Conservation (phyloP, 2,888 invertebrate species). For the Anticlea derivata region DNA sequence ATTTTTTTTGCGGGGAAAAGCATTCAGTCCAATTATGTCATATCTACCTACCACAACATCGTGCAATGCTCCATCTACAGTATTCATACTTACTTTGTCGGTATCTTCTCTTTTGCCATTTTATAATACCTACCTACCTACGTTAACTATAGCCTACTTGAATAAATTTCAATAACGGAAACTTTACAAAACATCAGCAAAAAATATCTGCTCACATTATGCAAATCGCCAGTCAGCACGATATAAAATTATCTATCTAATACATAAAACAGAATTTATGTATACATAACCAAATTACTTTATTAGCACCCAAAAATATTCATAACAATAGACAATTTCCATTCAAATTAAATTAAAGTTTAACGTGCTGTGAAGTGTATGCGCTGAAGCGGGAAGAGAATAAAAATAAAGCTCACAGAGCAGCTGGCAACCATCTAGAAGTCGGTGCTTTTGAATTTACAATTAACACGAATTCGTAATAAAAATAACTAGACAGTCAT, state of each 20-base stretch:
- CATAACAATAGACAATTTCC: slow-evolving; percentile 28
- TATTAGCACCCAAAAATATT: slow-evolving; percentile 22
- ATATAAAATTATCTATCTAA: slow-evolving; percentile 10
- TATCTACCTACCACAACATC: too few relatives aligned
- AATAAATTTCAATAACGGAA: slow-evolving; percentile 2
- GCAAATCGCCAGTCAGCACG: slow-evolving; percentile 26
- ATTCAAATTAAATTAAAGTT: slow-evolving; percentile 30
- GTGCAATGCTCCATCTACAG: too few relatives aligned
- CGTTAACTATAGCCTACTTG: background rate
- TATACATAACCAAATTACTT: slow-evolving; percentile 17
- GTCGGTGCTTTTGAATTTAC: slow-evolving; percentile 60
- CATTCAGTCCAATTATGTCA: too few relatives aligned
- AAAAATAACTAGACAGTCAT: slow-evolving; percentile 68
- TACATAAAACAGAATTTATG: slow-evolving; percentile 4
- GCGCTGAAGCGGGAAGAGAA: slow-evolving; percentile 30
- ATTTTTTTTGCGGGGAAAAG: too few relatives aligned
- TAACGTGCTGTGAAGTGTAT: slow-evolving; percentile 35
- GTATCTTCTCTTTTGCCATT: background rate
- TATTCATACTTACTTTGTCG: too few relatives aligned
- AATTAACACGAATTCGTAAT: slow-evolving; percentile 66
- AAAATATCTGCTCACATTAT: slow-evolving; percentile 19
- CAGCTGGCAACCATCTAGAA: slow-evolving; percentile 38
- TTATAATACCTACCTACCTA: background rate
- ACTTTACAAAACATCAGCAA: slow-evolving; percentile 12
- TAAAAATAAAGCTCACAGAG: slow-evolving; percentile 29